Evolutionary conservation across 2,888 invertebrate genomes (phyloP), one percentile per base, ranked within the genome.

Genomic region (Agonopterix alstromeriana): DNA sequence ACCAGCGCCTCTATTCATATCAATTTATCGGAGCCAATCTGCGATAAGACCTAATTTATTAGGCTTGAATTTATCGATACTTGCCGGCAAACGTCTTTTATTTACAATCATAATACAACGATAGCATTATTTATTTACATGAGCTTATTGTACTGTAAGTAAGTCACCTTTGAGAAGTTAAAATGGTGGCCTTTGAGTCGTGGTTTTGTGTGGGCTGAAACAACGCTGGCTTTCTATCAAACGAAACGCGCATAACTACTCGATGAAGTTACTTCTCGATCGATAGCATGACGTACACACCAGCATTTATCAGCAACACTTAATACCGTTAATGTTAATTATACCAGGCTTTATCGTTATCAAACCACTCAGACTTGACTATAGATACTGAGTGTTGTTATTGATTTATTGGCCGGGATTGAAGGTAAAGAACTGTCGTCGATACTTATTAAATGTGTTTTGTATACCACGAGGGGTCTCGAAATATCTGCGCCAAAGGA

Each of bases 221-320:
- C 77, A 77, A 77, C 73, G 63, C 70, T 54, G 62, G 65, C 73
- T 76, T 73, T 79, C 73, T 71, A 77, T 70, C 42, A 47, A 49
- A 46, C 54, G 51, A 53, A 50, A 36, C 35, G 43, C 48, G 48
- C 52, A 48, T 50, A 53, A 48, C 27, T 27, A 27, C 27, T 51
- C 46, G 46, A 12, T 35, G 9, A 35, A 35, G 17, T 41, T n/a
- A 12, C 42, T 43, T 63, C 61, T 58, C 55, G 64, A 65, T 63
- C 54, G 56, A 56, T 52, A 54, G 52, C 63, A 65, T 77, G 77
- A 81, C 77, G 74, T 74, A 75, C 60, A 49, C 44, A 48, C 61
- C 58, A 57, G 58, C 60, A 66, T 63, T 50, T 51, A 48, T 52
- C 52, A 47, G 48, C 47, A 35, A 36, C 12, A 35, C 10, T n/a